These are phyloP conservation scores for Paramormyrops hopkinsi DNA, from an alignment of 2,797 vertebrate species.

Conservation along the genomic window DNA sequence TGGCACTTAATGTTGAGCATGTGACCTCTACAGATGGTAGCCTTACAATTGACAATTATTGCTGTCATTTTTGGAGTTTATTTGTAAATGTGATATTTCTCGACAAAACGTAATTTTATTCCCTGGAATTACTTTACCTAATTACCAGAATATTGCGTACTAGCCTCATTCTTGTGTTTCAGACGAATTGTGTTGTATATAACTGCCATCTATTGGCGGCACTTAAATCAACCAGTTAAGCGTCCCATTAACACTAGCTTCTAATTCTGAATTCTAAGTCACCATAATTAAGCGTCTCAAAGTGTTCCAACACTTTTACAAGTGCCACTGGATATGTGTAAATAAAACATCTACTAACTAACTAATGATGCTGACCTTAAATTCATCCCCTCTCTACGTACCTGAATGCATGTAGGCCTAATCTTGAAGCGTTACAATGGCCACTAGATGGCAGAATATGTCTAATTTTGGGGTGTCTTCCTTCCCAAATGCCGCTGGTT, in stretches of 20 bases:
- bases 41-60: not conserved
- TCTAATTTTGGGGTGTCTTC: not conserved
- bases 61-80: not conserved
- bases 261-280: not conserved
- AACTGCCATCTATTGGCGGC: conserved; percentile 15
- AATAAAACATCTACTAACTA: not conserved
- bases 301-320: not conserved
- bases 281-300: not conserved
- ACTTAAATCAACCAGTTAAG: not conserved
- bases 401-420: not conserved
- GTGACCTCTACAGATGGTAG: not conserved
- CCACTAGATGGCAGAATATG: conserved; percentile 3
- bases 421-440: not conserved
- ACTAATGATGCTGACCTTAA: not conserved
- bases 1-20: not conserved
- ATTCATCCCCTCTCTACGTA: not conserved
- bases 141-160: not conserved
- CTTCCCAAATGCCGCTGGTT: not conserved
- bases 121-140: not conserved
- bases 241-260: not conserved
- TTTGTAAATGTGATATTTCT: not conserved
- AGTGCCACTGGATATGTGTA: not conserved
- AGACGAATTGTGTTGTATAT: not conserved
- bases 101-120: not conserved
- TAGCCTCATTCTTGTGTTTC: not conserved